phyloP scores from a whole-genome alignment of 2,888 invertebrate genomes.

The Polyommatus icarus region DNA sequence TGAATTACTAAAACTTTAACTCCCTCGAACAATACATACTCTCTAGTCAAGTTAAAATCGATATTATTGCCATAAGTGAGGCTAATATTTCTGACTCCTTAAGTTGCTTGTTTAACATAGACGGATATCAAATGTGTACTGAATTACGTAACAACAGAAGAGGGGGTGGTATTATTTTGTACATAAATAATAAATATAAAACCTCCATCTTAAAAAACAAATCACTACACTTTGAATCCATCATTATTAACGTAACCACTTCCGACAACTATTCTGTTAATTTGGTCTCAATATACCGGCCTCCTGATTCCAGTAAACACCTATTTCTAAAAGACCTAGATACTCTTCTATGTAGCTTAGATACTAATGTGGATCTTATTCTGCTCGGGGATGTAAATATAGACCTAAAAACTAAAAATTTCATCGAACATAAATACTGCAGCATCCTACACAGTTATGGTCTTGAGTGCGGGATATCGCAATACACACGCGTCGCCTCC shows the following conservation, averaged over 20 bases:
- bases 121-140: slow-evolving; percentile 42
- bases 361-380: too few species aligned
- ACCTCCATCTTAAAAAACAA: slow-evolving; percentile 29
- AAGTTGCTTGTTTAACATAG: slow-evolving; percentile 39
- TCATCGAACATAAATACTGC: too few species aligned
- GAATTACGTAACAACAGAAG: slow-evolving; percentile 37
- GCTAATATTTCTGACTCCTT: slow-evolving; percentile 38
- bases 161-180: slow-evolving; percentile 42
- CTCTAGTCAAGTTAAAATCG: slow-evolving; percentile 28
- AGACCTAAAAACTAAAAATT: too few species aligned
- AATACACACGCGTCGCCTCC: too few species aligned
- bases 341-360: too few species aligned
- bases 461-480: too few species aligned
- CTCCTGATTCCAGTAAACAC: neutral
- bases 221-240: slow-evolving; percentile 36
- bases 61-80: slow-evolving; percentile 40
- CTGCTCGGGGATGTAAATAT: too few species aligned
- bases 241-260: neutral
- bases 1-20: neutral
- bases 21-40: neutral
- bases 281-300: neutral
- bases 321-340: too few species aligned
- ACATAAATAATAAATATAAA: slow-evolving; percentile 35
- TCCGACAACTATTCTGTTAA: neutral
- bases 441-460: too few species aligned